phyloP scores from a whole-genome alignment of 2,888 invertebrate genomes.

The Liopterus haemorrhoidalis region DNA sequence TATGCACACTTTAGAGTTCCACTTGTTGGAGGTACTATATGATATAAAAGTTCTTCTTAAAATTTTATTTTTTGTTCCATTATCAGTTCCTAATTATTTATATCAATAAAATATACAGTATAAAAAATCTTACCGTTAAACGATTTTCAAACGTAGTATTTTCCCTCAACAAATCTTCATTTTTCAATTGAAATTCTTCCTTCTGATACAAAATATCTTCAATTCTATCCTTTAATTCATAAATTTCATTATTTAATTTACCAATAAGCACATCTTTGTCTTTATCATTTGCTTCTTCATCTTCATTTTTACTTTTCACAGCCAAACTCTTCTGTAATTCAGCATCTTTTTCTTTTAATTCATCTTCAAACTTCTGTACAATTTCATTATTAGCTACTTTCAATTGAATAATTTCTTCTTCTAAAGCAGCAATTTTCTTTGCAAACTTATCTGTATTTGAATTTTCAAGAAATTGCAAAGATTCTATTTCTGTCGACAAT shows the following conservation, averaged over 20 bases:
- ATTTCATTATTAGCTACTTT: constrained; percentile 9
- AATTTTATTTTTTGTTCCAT: too few relatives aligned
- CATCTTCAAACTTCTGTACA: constrained; percentile 13
- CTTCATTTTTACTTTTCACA: constrained; percentile 1
- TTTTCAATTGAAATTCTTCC: constrained; percentile 8
- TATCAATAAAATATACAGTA: neutral
- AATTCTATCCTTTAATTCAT: constrained; percentile 13
- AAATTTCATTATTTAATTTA: constrained; percentile 17
- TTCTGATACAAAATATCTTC: constrained; percentile 3
- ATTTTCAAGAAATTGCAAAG: constrained; percentile 9
- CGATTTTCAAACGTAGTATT: constrained; percentile 12
- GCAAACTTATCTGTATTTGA: constrained; percentile 11
- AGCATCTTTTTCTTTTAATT: constrained; percentile 16
- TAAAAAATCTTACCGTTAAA: constrained; percentile 10
- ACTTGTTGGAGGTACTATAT: too few relatives aligned
- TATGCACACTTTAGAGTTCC: too few relatives aligned
- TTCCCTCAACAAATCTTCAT: constrained; percentile 5
- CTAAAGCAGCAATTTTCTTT: constrained; percentile 21
- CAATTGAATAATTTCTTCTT: constrained; percentile 19
- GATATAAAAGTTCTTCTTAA: too few relatives aligned
- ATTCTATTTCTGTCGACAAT: constrained; percentile 15
- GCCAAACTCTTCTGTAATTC: constrained; percentile 18
- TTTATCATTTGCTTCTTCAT: neutral
- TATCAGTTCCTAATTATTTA: constrained; percentile 4
- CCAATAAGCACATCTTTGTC: constrained; percentile 7